Evolutionary conservation across 2,113 vertebrate genomes (phyloP), one percentile per base, ranked within the genome.

Genomic region (Podilymbus podiceps): DNA sequence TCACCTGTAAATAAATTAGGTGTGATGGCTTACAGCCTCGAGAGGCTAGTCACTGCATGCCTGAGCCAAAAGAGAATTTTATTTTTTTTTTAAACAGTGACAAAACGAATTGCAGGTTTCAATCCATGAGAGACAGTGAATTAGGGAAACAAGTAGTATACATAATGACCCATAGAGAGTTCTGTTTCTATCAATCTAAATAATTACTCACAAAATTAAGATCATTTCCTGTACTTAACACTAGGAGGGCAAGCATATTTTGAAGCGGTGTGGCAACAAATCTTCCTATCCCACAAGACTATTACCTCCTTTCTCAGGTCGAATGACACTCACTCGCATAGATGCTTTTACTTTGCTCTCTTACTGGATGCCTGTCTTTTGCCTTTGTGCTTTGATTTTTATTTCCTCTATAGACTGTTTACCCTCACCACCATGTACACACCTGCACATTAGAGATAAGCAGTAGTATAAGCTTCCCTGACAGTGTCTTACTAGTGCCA

Each of bases 1-100:
- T 88, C 63, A 95, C 90, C 92, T 87, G 64, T 92, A 86, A 95
- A 90, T 92, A 89, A 86, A 94, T 75, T 3, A 79, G 63, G 60
- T 78, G 44, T 93, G 93, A 96, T 85, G 90, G 76, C 38, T 89
- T 31, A 53, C 69, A 87, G 92, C 73, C 58, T 88, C 2, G 0
- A 82, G 60, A 95, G 69, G 27, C 35, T 67, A 55, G 30, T 58
- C 73, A 85, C 35, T 44, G 27, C 21, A 50, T 19, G 24, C 40
- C 56, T 62, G 35, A 87, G 86, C 49, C 73, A 64, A 47, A 38
- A 89, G 15, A 93, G 33, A 68, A 47, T 49, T 49, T 22, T 40
- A 35, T 23, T 44, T 16, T 50, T 89, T 62, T 88, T 56, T 23
- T 17, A 0, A 76, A 58, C 6, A 69, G 27, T 33, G 49, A 69